Conservation (phyloP, 2,888 invertebrate genomes). For the Aphrophora alni region DNA sequence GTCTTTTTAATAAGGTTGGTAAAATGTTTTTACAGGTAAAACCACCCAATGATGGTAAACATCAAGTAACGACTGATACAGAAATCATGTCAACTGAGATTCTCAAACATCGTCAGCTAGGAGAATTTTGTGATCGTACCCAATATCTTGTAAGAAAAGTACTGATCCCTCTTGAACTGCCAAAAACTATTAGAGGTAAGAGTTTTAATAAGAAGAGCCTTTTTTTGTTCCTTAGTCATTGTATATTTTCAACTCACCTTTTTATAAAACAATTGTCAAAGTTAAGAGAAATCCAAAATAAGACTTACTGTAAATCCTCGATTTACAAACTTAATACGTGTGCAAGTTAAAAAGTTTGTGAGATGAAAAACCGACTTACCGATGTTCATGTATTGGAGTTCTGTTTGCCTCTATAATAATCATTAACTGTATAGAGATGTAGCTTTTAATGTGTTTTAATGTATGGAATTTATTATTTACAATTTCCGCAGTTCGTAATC, state of each 20-base stretch:
- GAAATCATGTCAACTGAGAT: conserved; percentile 94
- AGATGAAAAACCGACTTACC: no score
- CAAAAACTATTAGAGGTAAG: conserved; percentile 84
- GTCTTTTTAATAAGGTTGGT: no score
- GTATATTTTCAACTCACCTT: neutral
- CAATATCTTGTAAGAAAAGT: conserved; percentile 94
- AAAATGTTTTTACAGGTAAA: conserved; percentile 67
- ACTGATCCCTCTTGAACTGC: conserved; percentile 91
- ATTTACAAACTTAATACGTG: no score
- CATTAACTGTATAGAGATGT: no score
- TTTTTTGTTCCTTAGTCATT: neutral
- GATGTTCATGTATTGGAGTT: no score
- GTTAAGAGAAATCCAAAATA: conserved; percentile 14
- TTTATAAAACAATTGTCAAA: no score
- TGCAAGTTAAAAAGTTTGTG: no score
- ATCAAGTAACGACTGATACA: conserved; percentile 94
- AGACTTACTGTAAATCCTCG: conserved; percentile 5
- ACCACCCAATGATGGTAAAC: conserved; percentile 85
- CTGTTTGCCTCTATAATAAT: no score
- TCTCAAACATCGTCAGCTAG: conserved; percentile 85
- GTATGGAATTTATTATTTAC: no score
- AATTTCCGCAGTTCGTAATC: no score
- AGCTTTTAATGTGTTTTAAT: no score
- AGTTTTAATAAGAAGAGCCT: conserved; percentile 14
- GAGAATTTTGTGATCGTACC: conserved; percentile 86